Evolutionary conservation across 2,888 invertebrate genomes (phyloP).

Genomic region (Dendrolimus houi): DNA sequence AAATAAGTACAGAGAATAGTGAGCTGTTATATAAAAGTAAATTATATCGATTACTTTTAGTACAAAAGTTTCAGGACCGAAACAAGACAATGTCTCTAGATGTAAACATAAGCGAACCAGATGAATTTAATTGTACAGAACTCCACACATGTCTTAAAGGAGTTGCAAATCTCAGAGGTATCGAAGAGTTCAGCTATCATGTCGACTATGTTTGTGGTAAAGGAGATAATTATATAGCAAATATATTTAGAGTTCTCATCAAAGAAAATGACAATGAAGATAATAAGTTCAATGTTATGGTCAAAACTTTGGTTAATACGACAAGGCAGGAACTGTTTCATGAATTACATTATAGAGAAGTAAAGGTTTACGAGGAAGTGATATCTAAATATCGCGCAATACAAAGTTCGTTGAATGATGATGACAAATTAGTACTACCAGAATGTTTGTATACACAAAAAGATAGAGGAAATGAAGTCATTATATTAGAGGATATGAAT

Average conservation of each 20-base stretch:
- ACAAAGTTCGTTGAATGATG: slow-evolving; percentile 28
- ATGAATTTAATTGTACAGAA: slow-evolving; percentile 54
- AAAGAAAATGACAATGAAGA: slow-evolving; percentile 29
- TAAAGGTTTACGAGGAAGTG: slow-evolving; percentile 39
- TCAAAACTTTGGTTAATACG: slow-evolving; percentile 57
- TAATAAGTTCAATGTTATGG: slow-evolving; percentile 39
- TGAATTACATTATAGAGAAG: slow-evolving; percentile 55
- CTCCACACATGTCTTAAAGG: slow-evolving; percentile 46
- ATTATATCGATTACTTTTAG: slow-evolving; percentile 1
- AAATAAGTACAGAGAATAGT: neutral
- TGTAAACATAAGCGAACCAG: slow-evolving; percentile 63
- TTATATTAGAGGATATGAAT: slow-evolving; percentile 51
- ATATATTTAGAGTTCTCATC: slow-evolving; percentile 52
- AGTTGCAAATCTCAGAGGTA: slow-evolving; percentile 33
- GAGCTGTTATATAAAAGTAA: no score
- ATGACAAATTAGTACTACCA: slow-evolving; percentile 34
- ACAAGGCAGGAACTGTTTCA: slow-evolving; percentile 50
- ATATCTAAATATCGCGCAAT: slow-evolving; percentile 35
- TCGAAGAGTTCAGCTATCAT: slow-evolving; percentile 49
- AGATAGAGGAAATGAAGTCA: slow-evolving; percentile 44
- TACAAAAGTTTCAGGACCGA: slow-evolving; percentile 2
- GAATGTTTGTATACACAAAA: slow-evolving; percentile 37
- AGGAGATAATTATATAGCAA: slow-evolving; percentile 51
- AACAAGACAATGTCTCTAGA: slow-evolving; percentile 53
- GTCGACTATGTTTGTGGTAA: slow-evolving; percentile 52